Percentiles rank a stretch among this genome's conserved stretches.
phyloP scores from a whole-genome alignment of 2,888 invertebrate genomes.

The Notodonta dromedarius region DNA sequence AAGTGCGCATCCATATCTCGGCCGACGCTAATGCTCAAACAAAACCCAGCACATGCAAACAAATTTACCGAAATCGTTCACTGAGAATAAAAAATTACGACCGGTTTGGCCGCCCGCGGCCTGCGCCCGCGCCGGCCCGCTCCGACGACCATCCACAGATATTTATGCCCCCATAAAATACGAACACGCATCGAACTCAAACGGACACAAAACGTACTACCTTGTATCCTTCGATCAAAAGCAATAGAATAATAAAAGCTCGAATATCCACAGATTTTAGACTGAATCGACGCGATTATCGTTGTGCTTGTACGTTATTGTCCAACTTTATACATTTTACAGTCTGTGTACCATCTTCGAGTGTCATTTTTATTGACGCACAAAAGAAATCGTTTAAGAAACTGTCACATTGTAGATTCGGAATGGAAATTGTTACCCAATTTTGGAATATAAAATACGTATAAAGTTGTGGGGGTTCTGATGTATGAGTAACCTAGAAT shows the following conservation, averaged over 20 bases:
- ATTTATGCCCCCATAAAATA: conserved; percentile 78
- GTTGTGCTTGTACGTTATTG: conserved; percentile 29
- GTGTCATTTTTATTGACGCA: conserved; percentile 31
- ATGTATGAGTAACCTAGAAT: background rate
- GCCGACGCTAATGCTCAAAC: conserved; percentile 70
- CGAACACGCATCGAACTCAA: conserved; percentile 63
- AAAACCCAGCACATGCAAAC: conserved; percentile 75
- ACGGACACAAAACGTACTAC: conserved; percentile 42
- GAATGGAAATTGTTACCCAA: conserved; percentile 31
- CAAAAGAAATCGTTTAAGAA: conserved; percentile 31
- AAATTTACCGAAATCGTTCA: conserved; percentile 79
- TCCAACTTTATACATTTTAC: conserved; percentile 31
- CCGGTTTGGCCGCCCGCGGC: conserved; percentile 62
- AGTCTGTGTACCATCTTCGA: conserved; percentile 23
- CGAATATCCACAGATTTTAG: conserved; percentile 34
- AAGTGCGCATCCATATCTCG: conserved; percentile 68
- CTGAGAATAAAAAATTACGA: conserved; percentile 71
- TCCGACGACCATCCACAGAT: conserved; percentile 56
- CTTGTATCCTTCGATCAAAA: conserved; percentile 67
- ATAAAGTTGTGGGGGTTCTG: conserved; percentile 12
- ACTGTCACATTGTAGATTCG: conserved; percentile 27
- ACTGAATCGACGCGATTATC: conserved; percentile 37
- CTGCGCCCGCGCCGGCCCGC: conserved; percentile 42
- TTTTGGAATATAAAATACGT: conserved; percentile 24
- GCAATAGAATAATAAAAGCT: conserved; percentile 62